Conservation (phyloP, 1,140 invertebrate genomes). For the Ooceraea biroi region DNA sequence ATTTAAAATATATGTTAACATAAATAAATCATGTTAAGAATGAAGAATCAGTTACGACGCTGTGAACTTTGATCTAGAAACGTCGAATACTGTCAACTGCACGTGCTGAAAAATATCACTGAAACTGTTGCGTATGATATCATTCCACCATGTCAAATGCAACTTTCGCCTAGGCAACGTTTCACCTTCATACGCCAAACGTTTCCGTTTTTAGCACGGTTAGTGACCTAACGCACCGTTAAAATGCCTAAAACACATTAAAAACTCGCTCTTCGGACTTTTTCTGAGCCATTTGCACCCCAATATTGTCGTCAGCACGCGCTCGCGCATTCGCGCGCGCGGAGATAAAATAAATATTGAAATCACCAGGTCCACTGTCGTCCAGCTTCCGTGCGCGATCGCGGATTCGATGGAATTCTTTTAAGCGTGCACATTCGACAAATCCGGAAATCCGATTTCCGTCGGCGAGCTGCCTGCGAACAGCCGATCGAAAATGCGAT, state of each 20-base stretch:
- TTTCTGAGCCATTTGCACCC: neutral
- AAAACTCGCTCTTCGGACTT: neutral
- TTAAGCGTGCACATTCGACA: slow-evolving; percentile 68
- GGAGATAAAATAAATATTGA: slow-evolving; percentile 67
- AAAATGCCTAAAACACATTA: slow-evolving; percentile 16
- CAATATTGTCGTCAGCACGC: slow-evolving; percentile 26
- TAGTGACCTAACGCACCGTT: slow-evolving; percentile 2
- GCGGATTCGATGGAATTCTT: slow-evolving; percentile 60
- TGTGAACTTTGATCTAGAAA: neutral
- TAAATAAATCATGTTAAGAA: neutral
- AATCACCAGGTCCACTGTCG: slow-evolving; percentile 33
- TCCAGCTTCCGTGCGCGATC: slow-evolving; percentile 34
- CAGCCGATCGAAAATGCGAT: slow-evolving; percentile 72
- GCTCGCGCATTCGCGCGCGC: neutral
- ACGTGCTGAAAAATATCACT: neutral
- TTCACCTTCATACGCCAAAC: neutral
- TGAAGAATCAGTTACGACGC: neutral
- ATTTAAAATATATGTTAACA: too few species aligned
- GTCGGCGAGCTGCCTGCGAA: slow-evolving; percentile 59
- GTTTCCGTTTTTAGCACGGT: neutral
- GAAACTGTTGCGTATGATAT: neutral
- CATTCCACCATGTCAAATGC: neutral
- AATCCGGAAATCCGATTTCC: slow-evolving; percentile 74
- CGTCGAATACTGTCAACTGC: neutral
- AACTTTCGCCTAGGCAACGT: neutral